phyloP scores from a whole-genome alignment of 37 sponge, comb jelly and placozoan genomes.

The Halisarca cf. caerulea region DNA sequence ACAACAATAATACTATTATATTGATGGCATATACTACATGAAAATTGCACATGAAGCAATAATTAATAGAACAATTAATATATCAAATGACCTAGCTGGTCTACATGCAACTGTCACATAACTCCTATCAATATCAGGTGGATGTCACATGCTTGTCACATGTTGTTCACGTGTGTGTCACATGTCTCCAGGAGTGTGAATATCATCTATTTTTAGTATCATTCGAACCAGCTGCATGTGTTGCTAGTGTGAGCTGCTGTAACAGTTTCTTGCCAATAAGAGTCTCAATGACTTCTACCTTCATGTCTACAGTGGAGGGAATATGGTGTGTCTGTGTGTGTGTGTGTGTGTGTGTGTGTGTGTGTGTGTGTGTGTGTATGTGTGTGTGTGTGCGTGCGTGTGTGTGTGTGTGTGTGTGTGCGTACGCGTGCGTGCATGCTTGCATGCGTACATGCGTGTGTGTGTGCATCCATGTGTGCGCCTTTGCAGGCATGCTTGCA shows the following conservation, averaged over 20 bases:
- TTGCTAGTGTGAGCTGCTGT: slow-evolving; percentile 96
- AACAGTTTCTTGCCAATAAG: slow-evolving; percentile 92
- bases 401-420: slow-evolving; percentile 27
- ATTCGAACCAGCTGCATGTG: slow-evolving; percentile 98
- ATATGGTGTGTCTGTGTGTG: neutral
- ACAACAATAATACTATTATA: too few relatives aligned
- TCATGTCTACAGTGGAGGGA: slow-evolving; percentile 95
- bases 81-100: too few relatives aligned
- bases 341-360: slow-evolving; percentile 23
- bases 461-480: slow-evolving; percentile 31
- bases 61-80: too few relatives aligned
- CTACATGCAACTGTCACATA: too few relatives aligned
- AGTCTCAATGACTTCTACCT: slow-evolving; percentile 91
- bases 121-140: too few relatives aligned
- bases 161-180: too few relatives aligned
- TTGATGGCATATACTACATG: too few relatives aligned
- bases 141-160: too few relatives aligned
- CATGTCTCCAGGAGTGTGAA: slow-evolving; percentile 73
- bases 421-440: neutral
- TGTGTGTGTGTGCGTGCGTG: slow-evolving; percentile 9
- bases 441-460: slow-evolving; percentile 24
- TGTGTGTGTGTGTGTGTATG: slow-evolving; percentile 25
- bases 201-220: slow-evolving; percentile 99
- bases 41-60: too few relatives aligned
- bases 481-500: slow-evolving; percentile 1